Conservation (phyloP, 2,113 vertebrate genomes). For the Gallinago undulata region DNA sequence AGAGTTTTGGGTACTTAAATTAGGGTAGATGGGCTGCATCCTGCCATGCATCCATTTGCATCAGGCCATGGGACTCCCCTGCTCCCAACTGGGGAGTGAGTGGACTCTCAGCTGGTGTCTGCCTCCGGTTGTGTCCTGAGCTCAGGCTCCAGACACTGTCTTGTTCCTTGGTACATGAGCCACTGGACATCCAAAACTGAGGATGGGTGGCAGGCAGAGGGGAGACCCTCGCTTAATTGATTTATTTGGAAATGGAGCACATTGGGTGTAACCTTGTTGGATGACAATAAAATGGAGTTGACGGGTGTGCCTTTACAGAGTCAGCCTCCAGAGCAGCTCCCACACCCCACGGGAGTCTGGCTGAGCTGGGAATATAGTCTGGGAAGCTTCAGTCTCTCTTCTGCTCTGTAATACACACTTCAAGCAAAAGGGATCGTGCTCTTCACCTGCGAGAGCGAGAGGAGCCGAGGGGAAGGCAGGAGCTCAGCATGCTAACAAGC, state of each 20-base stretch:
- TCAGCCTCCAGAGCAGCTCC: neutral
- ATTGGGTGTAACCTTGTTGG: neutral
- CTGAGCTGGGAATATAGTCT: neutral
- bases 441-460: slow-evolving; percentile 38
- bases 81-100: fast-evolving
- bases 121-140: neutral
- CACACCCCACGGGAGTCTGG: neutral
- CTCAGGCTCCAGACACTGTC: neutral
- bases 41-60: fast-evolving
- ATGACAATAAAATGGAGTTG: neutral
- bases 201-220: neutral
- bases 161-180: neutral
- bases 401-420: slow-evolving; percentile 9
- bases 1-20: neutral
- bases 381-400: neutral
- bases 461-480: neutral
- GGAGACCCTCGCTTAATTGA: neutral
- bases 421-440: neutral
- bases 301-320: neutral
- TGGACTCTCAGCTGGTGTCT: fast-evolving
- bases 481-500: neutral
- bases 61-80: neutral
- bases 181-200: neutral
- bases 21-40: neutral
- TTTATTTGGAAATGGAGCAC: neutral